Percentiles rank a stretch among this genome's conserved stretches.
These are phyloP conservation scores for Coelopa pilipes DNA, from an alignment of 2,888 invertebrate genomes.

Conservation along the genomic window DNA sequence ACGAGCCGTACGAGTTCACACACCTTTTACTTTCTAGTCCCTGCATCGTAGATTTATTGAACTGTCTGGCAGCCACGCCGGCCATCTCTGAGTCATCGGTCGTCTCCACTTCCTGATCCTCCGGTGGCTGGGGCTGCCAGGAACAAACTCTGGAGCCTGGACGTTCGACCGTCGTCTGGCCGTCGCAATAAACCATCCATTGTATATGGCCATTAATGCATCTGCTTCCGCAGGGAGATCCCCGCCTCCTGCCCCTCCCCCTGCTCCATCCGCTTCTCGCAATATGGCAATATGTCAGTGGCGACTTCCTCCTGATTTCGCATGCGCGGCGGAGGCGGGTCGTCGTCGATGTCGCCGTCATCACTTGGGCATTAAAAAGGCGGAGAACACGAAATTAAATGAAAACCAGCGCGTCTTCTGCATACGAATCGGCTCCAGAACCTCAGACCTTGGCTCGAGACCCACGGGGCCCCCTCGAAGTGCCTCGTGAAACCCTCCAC, in stretches of 20 bases:
- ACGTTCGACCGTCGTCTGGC: not conserved
- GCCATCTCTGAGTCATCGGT: too few relatives aligned
- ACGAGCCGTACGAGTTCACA: too few relatives aligned
- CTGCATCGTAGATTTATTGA: too few relatives aligned
- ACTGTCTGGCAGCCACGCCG: too few relatives aligned
- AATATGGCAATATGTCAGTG: conserved; percentile 2
- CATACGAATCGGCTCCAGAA: conserved; percentile 29
- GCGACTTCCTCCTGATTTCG: conserved; percentile 13
- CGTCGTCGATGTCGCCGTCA: too few relatives aligned
- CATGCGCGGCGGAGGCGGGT: not conserved
- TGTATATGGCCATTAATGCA: conserved; percentile 10
- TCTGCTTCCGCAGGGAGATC: not conserved
- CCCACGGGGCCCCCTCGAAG: too few relatives aligned
- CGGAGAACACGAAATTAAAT: conserved; percentile 20
- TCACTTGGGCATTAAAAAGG: conserved; percentile 1
- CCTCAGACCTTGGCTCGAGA: conserved; percentile 2
- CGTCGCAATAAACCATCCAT: conserved; percentile 2
- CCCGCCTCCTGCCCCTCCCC: not conserved
- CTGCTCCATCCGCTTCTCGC: not conserved
- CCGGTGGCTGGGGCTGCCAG: too few relatives aligned
- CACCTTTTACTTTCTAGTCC: too few relatives aligned
- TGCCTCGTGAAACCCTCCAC: too few relatives aligned
- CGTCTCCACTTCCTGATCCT: not conserved
- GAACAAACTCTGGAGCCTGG: too few relatives aligned
- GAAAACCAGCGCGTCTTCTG: conserved; percentile 26